Base-by-base conservation (phyloP, 2,888 invertebrate genomes). In the Eupithecia abbreviata region DNA sequence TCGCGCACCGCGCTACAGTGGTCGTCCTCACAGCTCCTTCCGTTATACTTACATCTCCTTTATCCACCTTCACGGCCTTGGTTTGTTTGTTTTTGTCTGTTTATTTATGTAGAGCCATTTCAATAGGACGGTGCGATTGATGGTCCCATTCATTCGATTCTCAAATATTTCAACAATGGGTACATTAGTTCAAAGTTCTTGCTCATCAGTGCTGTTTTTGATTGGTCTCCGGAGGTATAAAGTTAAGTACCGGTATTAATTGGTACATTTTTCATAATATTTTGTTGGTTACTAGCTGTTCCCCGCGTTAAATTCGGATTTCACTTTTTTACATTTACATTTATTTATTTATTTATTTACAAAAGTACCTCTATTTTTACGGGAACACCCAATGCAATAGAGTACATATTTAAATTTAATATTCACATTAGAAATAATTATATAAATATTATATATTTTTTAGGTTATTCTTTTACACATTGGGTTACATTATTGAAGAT, bases 111-210 rank as follows among this genome's bases (percentile, higher is more conserved):
- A 69, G 13, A 69, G 47, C 47, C 47, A 49, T 69, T 68, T 69
- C 69, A 69, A 69, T 69, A 47, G 47, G 30, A 49, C 69, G 47
- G 69, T 69, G 30, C 47, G 69, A 69, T 69, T 69, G 69, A 69
- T 69, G 47, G 30, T 45, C 30, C 66, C 47, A 69, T 69, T 69
- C 69, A 49, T 47, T 18, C 49, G 69, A 9, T 47, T 45, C 45
- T 69, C 13, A 69, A 69, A 49, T 69, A 51, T 55, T 42, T 71
- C n/a, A 68, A 68, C 67, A 68, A 68, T 68, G 62, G 62, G 62
- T 12, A 62, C 62, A 62, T 62, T 30, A 30, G 18, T 30, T 58
- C 18, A 18, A 58, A 18, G 10, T 62, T 62, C 30, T 62, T 62
- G 62, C 62, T 62, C 62, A 62, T 62, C 62, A 62, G 62, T 62